These are phyloP conservation scores for Odontesthes bonariensis DNA, from an alignment of 2,113 vertebrate species.

Conservation along the genomic window DNA sequence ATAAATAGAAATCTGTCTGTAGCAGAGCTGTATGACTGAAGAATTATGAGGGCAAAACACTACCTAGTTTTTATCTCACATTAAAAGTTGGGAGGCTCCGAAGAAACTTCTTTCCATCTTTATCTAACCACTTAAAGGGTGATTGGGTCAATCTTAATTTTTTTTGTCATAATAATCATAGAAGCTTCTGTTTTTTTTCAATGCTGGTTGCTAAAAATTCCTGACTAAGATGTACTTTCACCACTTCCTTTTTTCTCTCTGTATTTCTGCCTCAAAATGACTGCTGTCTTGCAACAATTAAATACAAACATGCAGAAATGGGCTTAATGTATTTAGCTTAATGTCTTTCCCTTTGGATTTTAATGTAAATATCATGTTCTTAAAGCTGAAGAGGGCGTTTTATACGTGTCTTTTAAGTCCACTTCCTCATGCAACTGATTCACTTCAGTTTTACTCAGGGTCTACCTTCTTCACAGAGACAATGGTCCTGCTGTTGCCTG, in stretches of 20 bases:
- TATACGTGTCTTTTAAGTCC: background rate
- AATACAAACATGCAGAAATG: background rate
- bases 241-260: background rate
- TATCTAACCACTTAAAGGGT: background rate
- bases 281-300: background rate
- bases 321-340: background rate
- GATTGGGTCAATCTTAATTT: background rate
- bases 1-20: background rate
- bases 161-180: background rate
- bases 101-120: background rate
- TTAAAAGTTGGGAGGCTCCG: background rate
- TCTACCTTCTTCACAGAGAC: background rate
- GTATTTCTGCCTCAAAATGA: background rate
- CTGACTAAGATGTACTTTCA: background rate
- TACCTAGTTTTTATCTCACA: background rate
- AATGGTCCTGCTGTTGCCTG: background rate
- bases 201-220: background rate
- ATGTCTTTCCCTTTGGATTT: background rate
- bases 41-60: background rate
- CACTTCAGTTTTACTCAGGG: slow-evolving; percentile 3
- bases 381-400: slow-evolving; percentile 1
- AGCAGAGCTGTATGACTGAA: background rate
- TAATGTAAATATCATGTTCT: background rate
- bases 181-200: background rate
- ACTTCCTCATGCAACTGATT: slow-evolving; percentile 2